Percentiles rank a stretch among this genome's conserved stretches.
These are phyloP conservation scores for Drosophila rubida DNA, from an alignment of 2,888 invertebrate species.

Conservation along the genomic window DNA sequence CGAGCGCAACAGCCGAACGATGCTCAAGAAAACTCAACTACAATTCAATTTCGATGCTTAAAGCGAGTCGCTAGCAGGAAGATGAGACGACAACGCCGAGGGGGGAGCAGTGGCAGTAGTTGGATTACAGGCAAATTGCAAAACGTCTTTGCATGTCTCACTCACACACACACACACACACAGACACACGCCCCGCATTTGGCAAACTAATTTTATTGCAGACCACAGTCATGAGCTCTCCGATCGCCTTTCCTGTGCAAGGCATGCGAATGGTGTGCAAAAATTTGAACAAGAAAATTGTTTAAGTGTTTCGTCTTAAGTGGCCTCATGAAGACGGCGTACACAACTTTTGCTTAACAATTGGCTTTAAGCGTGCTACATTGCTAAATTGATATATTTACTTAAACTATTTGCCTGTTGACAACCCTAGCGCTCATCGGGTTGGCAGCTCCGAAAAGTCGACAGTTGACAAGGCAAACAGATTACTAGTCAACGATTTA, in stretches of 20 bases:
- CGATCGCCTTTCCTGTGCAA: slow-evolving; percentile 19
- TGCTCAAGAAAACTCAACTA: slow-evolving; percentile 51
- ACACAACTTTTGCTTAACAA: slow-evolving; percentile 17
- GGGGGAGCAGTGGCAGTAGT: slow-evolving; percentile 8
- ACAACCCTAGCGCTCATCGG: neutral
- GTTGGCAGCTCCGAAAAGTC: neutral
- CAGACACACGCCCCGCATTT: slow-evolving; percentile 23
- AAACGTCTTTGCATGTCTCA: slow-evolving; percentile 76
- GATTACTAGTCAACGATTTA: neutral
- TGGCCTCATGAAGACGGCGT: slow-evolving; percentile 29
- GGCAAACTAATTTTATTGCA: slow-evolving; percentile 75
- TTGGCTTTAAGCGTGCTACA: slow-evolving; percentile 32
- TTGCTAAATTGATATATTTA: neutral
- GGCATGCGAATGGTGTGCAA: slow-evolving; percentile 31
- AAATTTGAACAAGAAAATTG: slow-evolving; percentile 76
- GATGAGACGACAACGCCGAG: neutral
- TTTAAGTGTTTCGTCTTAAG: slow-evolving; percentile 67
- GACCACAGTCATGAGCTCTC: slow-evolving; percentile 66
- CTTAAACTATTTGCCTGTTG: neutral
- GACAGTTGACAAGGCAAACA: neutral
- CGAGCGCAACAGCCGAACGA: slow-evolving; percentile 12
- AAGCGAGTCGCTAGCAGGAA: slow-evolving; percentile 35
- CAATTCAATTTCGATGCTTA: slow-evolving; percentile 67
- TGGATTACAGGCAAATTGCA: slow-evolving; percentile 77
- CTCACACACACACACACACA: slow-evolving; percentile 32